These are phyloP conservation scores for Conchocele bisecta DNA, from an alignment of 2,888 invertebrate species.

Conservation along the genomic window DNA sequence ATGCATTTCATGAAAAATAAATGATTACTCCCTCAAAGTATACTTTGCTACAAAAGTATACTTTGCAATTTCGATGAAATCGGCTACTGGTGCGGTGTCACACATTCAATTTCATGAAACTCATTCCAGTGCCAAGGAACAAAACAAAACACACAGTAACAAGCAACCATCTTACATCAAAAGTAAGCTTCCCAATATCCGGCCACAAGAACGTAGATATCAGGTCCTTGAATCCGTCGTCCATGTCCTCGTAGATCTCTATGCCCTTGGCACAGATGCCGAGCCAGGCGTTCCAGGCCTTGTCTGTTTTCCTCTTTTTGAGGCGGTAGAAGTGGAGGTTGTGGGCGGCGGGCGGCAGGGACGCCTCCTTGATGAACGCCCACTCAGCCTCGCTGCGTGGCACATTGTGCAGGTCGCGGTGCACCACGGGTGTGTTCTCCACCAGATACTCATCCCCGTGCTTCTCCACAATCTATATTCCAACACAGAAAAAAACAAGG, in stretches of 20 bases:
- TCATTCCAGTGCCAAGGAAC: no score
- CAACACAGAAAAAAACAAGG: background rate
- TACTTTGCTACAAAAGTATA: no score
- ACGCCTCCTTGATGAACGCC: conserved; percentile 94
- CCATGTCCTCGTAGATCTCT: conserved; percentile 88
- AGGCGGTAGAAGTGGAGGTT: conserved; percentile 95
- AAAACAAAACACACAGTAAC: no score
- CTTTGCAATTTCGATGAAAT: no score
- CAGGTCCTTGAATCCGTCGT: conserved; percentile 81
- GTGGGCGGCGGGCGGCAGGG: conserved; percentile 89
- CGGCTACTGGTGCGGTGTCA: no score
- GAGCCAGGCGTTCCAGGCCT: conserved; percentile 87
- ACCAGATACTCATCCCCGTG: conserved; percentile 84
- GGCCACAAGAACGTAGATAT: conserved; percentile 96
- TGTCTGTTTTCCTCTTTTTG: conserved; percentile 86
- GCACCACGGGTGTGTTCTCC: conserved; percentile 89
- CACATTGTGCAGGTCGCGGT: conserved; percentile 91
- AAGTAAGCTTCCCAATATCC: conserved; percentile 96
- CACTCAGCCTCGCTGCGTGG: conserved; percentile 91
- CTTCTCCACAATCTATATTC: conserved; percentile 83
- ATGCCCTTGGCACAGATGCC: conserved; percentile 96
- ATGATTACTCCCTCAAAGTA: no score
- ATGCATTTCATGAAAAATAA: no score
- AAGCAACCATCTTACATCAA: no score
- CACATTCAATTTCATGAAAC: no score